Base-by-base conservation (phyloP, 2,797 vertebrate species). In the Graptemys geographica region DNA sequence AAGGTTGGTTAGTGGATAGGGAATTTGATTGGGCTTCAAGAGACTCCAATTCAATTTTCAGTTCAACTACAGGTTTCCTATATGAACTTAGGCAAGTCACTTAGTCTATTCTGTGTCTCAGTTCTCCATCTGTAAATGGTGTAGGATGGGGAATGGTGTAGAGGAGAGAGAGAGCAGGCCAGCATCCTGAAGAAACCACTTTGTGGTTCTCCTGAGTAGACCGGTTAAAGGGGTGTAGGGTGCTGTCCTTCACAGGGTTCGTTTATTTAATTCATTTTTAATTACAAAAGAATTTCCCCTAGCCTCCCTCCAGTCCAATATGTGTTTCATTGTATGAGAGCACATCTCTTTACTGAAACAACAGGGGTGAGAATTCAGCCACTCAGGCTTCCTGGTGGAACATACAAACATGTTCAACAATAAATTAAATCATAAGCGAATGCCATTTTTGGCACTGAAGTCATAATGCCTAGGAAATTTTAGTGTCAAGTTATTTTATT, bases 401-500 rank as follows among this genome's bases (percentile, higher is more conserved):
- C 6, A 74, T 84, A 56, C 87, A 94, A 96, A 93, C 94, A 93
- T 96, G 87, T 83, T 86, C 7, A 3, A 79, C 89, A 91, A 95
- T 86, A 94, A 93, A 84, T n/a, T 81, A 76, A 44, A 74, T 65
- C 78, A 76, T 81, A 93, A 94, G 74, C n/a, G 95, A 94, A 96
- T 88, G 90, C 19, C 74, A 91, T 79, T 3, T 94, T 84, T 86
- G 94, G 47, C 59, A 5, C 84, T 7, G 56, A 83, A 91, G 92
- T 95, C 62, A 16, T 6, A 83, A 87, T 82, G 79, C 81, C 82
- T 92, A 76, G 19, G 94, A 84, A 89, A 69, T 18, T 62, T 91
- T 94, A 92, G 95, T 95, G 96, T 97, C 95, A 96, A 90, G 78
- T 86, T 11, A 5, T 53, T 86, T 87, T 13, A 19, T 79, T 8